These are phyloP conservation scores for Lycia hirtaria DNA, from an alignment of 2,888 invertebrate species.

Conservation along the genomic window DNA sequence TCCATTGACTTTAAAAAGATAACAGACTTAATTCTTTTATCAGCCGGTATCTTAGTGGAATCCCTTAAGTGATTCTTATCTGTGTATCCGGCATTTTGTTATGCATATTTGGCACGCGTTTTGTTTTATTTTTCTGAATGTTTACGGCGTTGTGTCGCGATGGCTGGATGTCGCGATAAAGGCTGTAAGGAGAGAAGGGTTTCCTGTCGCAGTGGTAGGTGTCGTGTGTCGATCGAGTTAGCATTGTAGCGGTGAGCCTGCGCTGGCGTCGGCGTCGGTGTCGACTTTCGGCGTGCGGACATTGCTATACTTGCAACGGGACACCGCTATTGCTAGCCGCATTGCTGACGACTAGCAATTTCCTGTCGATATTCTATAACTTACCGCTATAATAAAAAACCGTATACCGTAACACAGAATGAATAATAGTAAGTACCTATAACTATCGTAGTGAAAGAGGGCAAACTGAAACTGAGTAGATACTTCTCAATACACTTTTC, in stretches of 20 bases:
- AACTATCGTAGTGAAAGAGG: no score
- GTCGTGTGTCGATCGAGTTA: constrained; percentile 49
- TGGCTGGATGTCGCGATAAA: constrained; percentile 33
- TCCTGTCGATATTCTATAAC: constrained; percentile 55
- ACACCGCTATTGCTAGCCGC: constrained; percentile 59
- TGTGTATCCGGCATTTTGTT: constrained; percentile 59
- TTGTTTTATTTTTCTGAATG: constrained; percentile 53
- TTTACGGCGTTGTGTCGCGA: constrained; percentile 18
- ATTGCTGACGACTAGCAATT: constrained; percentile 61
- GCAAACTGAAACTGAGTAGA: no score
- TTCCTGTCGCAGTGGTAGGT: constrained; percentile 60
- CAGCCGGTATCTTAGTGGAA: constrained; percentile 55
- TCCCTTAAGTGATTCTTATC: constrained; percentile 64
- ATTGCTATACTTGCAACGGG: constrained; percentile 61
- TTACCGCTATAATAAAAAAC: constrained; percentile 28
- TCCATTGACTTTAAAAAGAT: constrained; percentile 49
- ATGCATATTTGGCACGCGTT: constrained; percentile 63
- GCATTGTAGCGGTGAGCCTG: constrained; percentile 38
- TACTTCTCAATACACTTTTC: no score
- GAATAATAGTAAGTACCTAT: no score
- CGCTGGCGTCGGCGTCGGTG: constrained; percentile 5
- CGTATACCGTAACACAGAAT: no score
- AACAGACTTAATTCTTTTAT: constrained; percentile 55
- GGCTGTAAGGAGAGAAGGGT: constrained; percentile 55
- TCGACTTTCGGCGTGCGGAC: constrained; percentile 30